These are phyloP conservation scores for Dicrurus megarhynchus DNA, from an alignment of 2,113 vertebrate genomes.

Conservation along the genomic window DNA sequence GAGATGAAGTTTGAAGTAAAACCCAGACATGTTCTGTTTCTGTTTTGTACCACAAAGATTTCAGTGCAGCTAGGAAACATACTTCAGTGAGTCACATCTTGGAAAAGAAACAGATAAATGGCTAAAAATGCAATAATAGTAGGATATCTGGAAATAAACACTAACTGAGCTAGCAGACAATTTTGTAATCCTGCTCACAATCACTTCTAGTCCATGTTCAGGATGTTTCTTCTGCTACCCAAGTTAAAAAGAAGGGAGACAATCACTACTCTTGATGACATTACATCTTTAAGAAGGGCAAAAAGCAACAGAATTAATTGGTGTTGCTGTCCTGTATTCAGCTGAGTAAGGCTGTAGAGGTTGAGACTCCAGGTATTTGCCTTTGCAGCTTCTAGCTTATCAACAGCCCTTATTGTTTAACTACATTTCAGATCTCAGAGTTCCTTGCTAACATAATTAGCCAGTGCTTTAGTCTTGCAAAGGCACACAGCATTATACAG, in stretches of 20 bases:
- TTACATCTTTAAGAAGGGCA: not conserved
- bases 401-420: not conserved
- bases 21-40: conserved; percentile 46
- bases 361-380: not conserved
- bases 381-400: not conserved
- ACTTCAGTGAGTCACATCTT: conserved; percentile 47
- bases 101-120: conserved; percentile 46
- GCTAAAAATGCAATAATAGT: conserved; percentile 19
- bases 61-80: conserved; percentile 21
- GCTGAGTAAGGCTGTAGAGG: not conserved
- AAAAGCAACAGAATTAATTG: not conserved
- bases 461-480: not conserved
- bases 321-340: not conserved
- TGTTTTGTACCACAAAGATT: conserved; percentile 33
- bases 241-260: not conserved
- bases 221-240: not conserved
- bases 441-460: not conserved
- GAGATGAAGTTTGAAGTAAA: conserved; percentile 26
- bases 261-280: not conserved
- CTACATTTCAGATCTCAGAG: not conserved
- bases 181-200: not conserved
- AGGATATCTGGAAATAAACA: conserved; percentile 6
- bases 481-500: not conserved
- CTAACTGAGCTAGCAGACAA: not conserved
- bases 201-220: not conserved